These are phyloP conservation scores for Euzophera pinguis DNA, from an alignment of 2,888 invertebrate species.

Conservation along the genomic window DNA sequence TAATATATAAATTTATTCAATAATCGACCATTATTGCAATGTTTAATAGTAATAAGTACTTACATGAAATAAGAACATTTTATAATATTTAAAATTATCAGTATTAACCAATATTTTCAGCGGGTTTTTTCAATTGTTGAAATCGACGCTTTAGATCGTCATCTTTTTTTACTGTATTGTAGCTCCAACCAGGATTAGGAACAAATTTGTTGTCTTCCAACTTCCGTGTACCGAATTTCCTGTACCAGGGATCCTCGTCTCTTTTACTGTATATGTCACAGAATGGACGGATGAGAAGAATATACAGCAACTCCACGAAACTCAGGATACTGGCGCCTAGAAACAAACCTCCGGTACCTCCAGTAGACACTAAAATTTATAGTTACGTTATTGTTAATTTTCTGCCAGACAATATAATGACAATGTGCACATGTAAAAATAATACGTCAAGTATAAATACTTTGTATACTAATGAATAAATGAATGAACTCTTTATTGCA, in stretches of 20 bases:
- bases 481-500: too few relatives aligned
- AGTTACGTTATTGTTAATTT: conserved; percentile 2
- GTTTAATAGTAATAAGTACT: too few relatives aligned
- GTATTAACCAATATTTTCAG: neutral
- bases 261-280: conserved; percentile 65
- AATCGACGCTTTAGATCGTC: neutral
- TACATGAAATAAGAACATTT: too few relatives aligned
- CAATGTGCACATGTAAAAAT: too few relatives aligned
- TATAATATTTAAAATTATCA: neutral
- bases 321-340: conserved; percentile 84
- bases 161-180: conserved; percentile 15
- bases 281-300: conserved; percentile 69
- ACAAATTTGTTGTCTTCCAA: conserved; percentile 55
- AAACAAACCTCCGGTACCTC: conserved; percentile 83
- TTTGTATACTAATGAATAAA: too few relatives aligned
- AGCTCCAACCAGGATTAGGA: conserved; percentile 47
- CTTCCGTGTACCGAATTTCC: conserved; percentile 52
- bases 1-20: neutral
- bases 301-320: conserved; percentile 82
- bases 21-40: neutral
- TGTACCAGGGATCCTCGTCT: conserved; percentile 65
- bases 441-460: too few relatives aligned
- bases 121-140: neutral
- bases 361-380: conserved; percentile 78
- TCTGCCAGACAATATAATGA: too few relatives aligned